phyloP scores from a whole-genome alignment of 1,140 invertebrate species.

The Lepidotrigona ventralis region DNA sequence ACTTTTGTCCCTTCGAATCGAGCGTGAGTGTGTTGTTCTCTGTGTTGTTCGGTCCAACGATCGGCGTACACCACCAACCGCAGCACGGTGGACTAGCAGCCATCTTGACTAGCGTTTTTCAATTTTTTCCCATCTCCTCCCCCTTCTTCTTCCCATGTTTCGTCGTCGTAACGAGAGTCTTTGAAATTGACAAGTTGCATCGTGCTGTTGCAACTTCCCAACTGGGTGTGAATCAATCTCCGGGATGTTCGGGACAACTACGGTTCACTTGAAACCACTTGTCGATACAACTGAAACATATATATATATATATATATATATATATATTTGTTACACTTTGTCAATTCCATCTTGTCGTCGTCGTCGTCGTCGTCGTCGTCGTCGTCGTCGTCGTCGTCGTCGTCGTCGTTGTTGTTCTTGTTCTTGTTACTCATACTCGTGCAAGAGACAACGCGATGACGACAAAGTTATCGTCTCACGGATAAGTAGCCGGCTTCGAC shows the following conservation, averaged over 20 bases:
- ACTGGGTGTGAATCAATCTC: conserved; percentile 86
- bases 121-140: conserved; percentile 64
- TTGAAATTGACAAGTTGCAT: conserved; percentile 64
- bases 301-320: too few relatives aligned
- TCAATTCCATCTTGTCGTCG: not conserved
- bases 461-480: too few relatives aligned
- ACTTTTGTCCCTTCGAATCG: too few relatives aligned
- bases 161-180: conserved; percentile 62
- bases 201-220: conserved; percentile 61
- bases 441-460: not conserved
- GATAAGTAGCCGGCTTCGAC: too few relatives aligned
- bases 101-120: conserved; percentile 79
- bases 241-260: conserved; percentile 97
- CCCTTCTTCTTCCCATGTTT: conserved; percentile 54
- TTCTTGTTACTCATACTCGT: not conserved
- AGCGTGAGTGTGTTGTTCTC: conserved; percentile 59
- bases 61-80: conserved; percentile 73
- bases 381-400: too few relatives aligned
- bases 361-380: too few relatives aligned
- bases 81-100: conserved; percentile 77
- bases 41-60: conserved; percentile 66
- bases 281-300: conserved; percentile 92
- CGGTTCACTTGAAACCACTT: conserved; percentile 98
- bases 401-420: too few relatives aligned
- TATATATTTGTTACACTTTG: not conserved